Percentiles rank a stretch among this genome's conserved stretches.
These are phyloP conservation scores for Orycteropus afer DNA, from an alignment of 2,113 vertebrate genomes.

Conservation along the genomic window DNA sequence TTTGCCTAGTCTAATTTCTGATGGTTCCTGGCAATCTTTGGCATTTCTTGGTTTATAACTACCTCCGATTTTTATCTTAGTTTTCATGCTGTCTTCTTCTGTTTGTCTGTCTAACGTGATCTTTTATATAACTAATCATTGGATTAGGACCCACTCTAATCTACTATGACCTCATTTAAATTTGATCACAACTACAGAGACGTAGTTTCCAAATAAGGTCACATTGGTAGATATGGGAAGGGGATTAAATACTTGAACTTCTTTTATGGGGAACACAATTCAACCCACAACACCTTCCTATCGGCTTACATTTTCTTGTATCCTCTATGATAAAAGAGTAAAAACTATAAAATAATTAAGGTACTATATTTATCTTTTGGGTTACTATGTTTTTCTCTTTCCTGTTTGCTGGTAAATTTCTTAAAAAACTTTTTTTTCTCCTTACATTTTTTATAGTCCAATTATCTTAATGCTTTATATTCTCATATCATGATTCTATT, in stretches of 20 bases:
- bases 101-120: background rate
- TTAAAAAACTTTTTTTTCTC: background rate
- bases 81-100: background rate
- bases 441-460: background rate
- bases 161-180: background rate
- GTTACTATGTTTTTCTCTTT: background rate
- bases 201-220: background rate
- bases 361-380: conserved; percentile 8
- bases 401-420: background rate
- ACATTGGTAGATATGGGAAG: background rate
- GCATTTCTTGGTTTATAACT: background rate
- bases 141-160: background rate
- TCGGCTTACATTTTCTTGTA: conserved; percentile 2
- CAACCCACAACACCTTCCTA: background rate
- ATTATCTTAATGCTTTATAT: conserved; percentile 54
- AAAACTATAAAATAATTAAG: background rate
- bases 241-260: background rate
- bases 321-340: background rate
- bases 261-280: background rate
- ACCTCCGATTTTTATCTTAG: background rate
- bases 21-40: background rate
- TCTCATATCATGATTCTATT: conserved; percentile 21
- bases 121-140: background rate
- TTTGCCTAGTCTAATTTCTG: background rate
- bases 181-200: background rate